A percentile compares a stretch with the other conserved stretches of the same genome.
Conservation (phyloP, 2,888 invertebrate species). For the Abrostola tripartita region DNA sequence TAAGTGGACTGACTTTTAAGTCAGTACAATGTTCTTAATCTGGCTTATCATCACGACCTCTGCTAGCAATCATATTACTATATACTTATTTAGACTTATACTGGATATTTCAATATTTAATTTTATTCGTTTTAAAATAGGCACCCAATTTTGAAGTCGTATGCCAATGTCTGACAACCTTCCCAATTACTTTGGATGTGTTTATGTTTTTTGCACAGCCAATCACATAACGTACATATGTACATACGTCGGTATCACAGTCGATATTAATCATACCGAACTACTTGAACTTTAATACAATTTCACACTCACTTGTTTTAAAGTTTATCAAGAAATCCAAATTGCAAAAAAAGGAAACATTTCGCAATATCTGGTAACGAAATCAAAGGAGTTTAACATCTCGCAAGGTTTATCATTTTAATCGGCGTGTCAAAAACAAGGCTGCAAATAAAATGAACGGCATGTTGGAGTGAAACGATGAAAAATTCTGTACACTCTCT, state of each 20-base stretch:
- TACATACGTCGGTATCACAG: background rate
- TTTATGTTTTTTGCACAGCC: too few species aligned
- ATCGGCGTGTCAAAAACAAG: slow-evolving; percentile 67
- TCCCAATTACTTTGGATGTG: too few species aligned
- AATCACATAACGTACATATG: background rate
- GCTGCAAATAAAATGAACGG: slow-evolving; percentile 53
- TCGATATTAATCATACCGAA: background rate
- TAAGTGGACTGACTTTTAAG: too few species aligned
- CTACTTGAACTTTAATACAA: background rate
- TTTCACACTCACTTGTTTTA: slow-evolving; percentile 3
- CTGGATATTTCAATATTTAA: too few species aligned
- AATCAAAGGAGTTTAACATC: slow-evolving; percentile 40
- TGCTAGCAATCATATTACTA: too few species aligned
- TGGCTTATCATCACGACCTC: too few species aligned
- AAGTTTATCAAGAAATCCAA: background rate
- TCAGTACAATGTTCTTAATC: too few species aligned
- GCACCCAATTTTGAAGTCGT: too few species aligned
- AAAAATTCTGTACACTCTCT: slow-evolving; percentile 62
- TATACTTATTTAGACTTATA: too few species aligned
- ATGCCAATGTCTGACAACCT: too few species aligned
- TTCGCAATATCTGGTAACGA: slow-evolving; percentile 19
- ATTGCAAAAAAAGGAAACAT: background rate
- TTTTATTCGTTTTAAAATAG: too few species aligned
- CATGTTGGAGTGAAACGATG: slow-evolving; percentile 47
- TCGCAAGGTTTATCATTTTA: slow-evolving; percentile 66